Evolutionary conservation across 2,888 invertebrate species (phyloP).

Genomic region (Plagodis dolabraria): DNA sequence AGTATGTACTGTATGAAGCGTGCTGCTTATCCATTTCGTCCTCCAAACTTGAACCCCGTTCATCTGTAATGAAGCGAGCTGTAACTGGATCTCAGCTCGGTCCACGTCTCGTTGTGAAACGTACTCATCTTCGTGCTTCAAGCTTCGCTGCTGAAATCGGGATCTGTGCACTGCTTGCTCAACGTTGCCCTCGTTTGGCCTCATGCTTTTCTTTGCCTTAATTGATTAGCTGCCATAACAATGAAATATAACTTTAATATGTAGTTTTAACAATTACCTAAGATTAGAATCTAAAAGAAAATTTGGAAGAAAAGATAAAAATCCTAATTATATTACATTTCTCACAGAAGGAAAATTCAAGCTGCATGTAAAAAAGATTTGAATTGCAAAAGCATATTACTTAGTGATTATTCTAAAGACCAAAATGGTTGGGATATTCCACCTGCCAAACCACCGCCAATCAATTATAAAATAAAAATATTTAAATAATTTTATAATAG

Average conservation of each 20-base stretch:
- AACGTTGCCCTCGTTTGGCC: constrained; percentile 2
- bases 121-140: constrained; percentile 1
- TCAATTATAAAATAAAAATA: too few relatives aligned
- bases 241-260: background rate
- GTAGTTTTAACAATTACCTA: too few relatives aligned
- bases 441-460: too few relatives aligned
- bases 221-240: background rate
- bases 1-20: constrained; percentile 8
- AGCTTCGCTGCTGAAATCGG: constrained; percentile 17
- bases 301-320: too few relatives aligned
- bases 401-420: too few relatives aligned
- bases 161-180: constrained; percentile 1
- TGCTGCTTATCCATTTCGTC: constrained; percentile 8
- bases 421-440: too few relatives aligned
- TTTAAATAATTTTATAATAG: too few relatives aligned
- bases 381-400: too few relatives aligned
- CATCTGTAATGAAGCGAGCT: constrained; percentile 7
- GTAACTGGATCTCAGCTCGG: constrained; percentile 15
- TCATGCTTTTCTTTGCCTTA: background rate
- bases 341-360: too few relatives aligned
- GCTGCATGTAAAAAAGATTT: too few relatives aligned
- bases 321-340: too few relatives aligned
- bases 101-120: constrained; percentile 16
- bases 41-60: constrained; percentile 17
- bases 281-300: too few relatives aligned